Evolutionary conservation across 2,888 invertebrate species (phyloP).

Genomic region (Stegana nigrithorax): DNA sequence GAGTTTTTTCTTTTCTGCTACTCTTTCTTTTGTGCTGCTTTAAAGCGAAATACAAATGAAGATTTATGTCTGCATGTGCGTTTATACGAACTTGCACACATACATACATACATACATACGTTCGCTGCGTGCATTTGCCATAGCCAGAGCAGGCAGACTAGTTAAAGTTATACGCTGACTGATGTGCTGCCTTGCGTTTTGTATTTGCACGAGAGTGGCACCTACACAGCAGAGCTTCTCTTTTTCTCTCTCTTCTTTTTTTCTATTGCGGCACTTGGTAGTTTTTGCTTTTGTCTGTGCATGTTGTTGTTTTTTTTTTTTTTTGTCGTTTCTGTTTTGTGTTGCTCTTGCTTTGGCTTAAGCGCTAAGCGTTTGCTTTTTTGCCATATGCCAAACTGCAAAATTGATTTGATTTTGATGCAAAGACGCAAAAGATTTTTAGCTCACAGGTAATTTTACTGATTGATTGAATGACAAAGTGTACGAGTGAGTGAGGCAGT

Average conservation of each 20-base stretch:
- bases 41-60: conserved; percentile 9
- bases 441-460: conserved; percentile 19
- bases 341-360: conserved; percentile 2
- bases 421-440: conserved; percentile 16
- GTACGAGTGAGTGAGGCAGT: not conserved
- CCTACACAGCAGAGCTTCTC: not conserved
- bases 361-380: not conserved
- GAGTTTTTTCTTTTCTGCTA: not conserved
- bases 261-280: not conserved
- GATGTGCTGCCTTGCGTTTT: too few species aligned
- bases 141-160: too few species aligned
- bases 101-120: too few species aligned
- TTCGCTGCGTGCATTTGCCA: too few species aligned
- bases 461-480: conserved; percentile 11
- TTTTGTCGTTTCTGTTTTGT: not conserved
- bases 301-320: not conserved
- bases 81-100: too few species aligned
- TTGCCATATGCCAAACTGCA: too few species aligned
- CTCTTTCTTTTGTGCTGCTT: not conserved
- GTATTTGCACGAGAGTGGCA: not conserved
- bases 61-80: conserved; percentile 7
- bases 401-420: conserved; percentile 17
- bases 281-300: not conserved
- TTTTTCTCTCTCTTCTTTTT: not conserved
- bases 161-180: conserved; percentile 11